Percentiles rank a stretch among this genome's conserved stretches.
Evolutionary conservation across 2,797 vertebrate species (phyloP).

Genomic region (Yasuhikotakia modesta): DNA sequence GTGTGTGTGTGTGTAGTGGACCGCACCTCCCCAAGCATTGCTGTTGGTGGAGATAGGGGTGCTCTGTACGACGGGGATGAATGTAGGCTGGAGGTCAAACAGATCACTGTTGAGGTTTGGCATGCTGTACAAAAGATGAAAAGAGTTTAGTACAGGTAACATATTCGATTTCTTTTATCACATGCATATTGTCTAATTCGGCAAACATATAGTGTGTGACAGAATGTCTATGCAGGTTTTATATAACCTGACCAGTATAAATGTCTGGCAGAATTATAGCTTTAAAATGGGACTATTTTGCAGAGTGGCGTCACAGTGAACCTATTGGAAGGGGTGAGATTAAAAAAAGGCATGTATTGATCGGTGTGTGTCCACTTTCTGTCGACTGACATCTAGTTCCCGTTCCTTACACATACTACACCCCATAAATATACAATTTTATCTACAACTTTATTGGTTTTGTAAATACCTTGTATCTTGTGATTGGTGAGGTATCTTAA

Average conservation of each 20-base stretch:
- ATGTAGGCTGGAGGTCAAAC: slow-evolving; percentile 89
- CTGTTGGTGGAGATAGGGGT: slow-evolving; percentile 83
- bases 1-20: neutral
- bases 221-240: neutral
- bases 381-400: neutral
- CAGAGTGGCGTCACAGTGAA: neutral
- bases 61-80: slow-evolving; percentile 87
- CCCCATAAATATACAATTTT: neutral
- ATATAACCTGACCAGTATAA: neutral
- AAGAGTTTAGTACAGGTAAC: neutral
- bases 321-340: neutral
- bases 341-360: slow-evolving; percentile 14
- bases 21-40: slow-evolving; percentile 87
- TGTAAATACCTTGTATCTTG: neutral
- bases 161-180: neutral
- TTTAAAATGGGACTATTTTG: too few relatives aligned
- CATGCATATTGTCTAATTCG: neutral
- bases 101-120: slow-evolving; percentile 88
- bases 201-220: neutral
- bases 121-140: slow-evolving; percentile 68
- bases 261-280: too few relatives aligned
- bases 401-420: neutral
- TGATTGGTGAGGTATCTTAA: neutral
- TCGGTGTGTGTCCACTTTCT: neutral
- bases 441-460: neutral